These are phyloP conservation scores for Ectobius pallidus DNA, from an alignment of 2,888 invertebrate species.

Conservation along the genomic window DNA sequence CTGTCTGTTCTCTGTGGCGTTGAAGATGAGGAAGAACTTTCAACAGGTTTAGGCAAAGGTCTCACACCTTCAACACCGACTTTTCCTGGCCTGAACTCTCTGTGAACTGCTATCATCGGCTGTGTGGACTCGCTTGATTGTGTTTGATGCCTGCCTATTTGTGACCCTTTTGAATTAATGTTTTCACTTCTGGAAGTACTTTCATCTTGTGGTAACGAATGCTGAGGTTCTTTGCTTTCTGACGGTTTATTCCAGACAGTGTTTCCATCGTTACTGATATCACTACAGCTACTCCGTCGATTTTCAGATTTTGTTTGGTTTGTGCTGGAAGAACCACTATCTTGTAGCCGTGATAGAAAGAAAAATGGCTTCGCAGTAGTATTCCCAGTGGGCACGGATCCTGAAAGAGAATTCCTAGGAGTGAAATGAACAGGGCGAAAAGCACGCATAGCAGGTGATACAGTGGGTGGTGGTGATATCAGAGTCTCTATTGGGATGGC, in stretches of 20 bases:
- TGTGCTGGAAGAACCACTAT: background rate
- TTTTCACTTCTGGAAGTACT: too few species aligned
- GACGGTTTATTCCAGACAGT: background rate
- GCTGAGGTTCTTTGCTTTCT: background rate
- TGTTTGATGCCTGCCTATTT: background rate
- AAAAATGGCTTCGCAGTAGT: conserved; percentile 55
- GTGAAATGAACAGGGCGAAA: conserved; percentile 41
- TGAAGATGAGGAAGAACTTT: background rate
- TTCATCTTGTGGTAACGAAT: too few species aligned
- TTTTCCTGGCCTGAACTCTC: conserved; percentile 38
- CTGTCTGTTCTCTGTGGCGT: conserved; percentile 35
- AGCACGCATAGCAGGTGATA: conserved; percentile 34
- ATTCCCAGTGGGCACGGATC: conserved; percentile 52
- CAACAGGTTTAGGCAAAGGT: background rate
- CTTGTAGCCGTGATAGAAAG: conserved; percentile 14
- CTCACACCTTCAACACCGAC: conserved; percentile 23
- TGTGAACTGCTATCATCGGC: conserved; percentile 33
- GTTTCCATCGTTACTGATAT: background rate
- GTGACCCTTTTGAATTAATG: too few species aligned
- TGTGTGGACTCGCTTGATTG: background rate
- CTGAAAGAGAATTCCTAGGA: conserved; percentile 38
- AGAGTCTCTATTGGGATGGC: background rate
- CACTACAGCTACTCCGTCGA: conserved; percentile 17
- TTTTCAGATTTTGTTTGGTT: background rate
- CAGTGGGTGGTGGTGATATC: background rate